Percentiles rank a stretch among this genome's conserved stretches.
Evolutionary conservation across 1,140 invertebrate genomes (phyloP).

Genomic region (Schlechtendalia chinensis): DNA sequence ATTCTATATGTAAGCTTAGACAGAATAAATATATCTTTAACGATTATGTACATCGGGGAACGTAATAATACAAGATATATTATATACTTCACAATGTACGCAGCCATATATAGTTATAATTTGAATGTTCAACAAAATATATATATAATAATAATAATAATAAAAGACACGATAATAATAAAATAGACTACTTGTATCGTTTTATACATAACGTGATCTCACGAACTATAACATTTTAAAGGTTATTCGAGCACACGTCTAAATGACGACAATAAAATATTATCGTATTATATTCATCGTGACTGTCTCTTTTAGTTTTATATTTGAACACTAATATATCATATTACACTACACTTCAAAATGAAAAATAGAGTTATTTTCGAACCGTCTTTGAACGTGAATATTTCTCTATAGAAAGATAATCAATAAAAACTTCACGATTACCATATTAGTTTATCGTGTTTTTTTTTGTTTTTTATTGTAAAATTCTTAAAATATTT

Average conservation of each 20-base stretch:
- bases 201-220: neutral
- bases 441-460: no score
- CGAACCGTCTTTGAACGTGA: neutral
- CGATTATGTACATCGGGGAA: no score
- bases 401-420: neutral
- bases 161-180: no score
- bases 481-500: no score
- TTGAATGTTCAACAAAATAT: neutral
- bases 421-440: no score
- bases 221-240: slow-evolving; percentile 23
- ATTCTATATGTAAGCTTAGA: no score
- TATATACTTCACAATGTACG: neutral
- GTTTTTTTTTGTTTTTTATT: no score
- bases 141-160: no score
- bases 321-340: neutral
- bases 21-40: no score
- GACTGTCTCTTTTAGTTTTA: slow-evolving; percentile 19
- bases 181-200: slow-evolving; percentile 2
- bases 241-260: neutral
- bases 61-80: neutral
- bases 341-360: neutral
- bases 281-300: slow-evolving; percentile 8
- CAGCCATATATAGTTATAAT: neutral
- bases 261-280: neutral
- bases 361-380: slow-evolving; percentile 2